A percentile compares a stretch with the other conserved stretches of the same genome.
Evolutionary conservation across 2,113 vertebrate species (phyloP).

Genomic region (zebrafish (Danio rerio)): GRCz12tu NC_133182.1:43998501-43999000

Average conservation of each 20-base stretch:
- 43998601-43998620: too few species aligned
- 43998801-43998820: constrained; percentile 38
- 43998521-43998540: constrained; percentile 71
- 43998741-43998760: neutral
- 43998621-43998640: too few species aligned
- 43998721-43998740: neutral
- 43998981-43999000: constrained; percentile 50
- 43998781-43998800: constrained; percentile 6
- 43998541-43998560: constrained; percentile 44
- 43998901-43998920: constrained; percentile 29
- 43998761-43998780: neutral
- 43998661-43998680: neutral
- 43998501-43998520: constrained; percentile 68
- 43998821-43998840: constrained; percentile 27
- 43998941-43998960: constrained; percentile 23
- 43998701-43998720: neutral
- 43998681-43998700: neutral
- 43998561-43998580: constrained; percentile 44
- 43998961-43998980: neutral
- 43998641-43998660: too few species aligned
- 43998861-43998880: constrained; percentile 10
- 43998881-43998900: constrained; percentile 20
- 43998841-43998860: constrained; percentile 6
- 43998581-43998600: constrained; percentile 52
- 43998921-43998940: constrained; percentile 40